These are phyloP conservation scores for Chalcis sispes DNA, from an alignment of 2,888 invertebrate genomes.

Conservation along the genomic window DNA sequence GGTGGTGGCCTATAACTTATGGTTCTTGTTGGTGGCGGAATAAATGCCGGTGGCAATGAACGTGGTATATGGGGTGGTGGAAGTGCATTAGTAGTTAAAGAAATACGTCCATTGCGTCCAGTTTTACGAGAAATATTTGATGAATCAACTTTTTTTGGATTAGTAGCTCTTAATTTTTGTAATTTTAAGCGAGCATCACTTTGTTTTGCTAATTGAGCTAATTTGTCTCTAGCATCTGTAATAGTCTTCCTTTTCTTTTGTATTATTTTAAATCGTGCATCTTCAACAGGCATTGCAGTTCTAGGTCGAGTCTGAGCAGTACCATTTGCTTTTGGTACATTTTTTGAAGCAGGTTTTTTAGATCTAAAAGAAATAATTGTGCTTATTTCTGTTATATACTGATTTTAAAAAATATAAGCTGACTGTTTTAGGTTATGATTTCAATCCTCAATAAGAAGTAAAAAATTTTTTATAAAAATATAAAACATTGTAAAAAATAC, in stretches of 20 bases:
- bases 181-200: constrained; percentile 86
- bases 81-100: constrained; percentile 73
- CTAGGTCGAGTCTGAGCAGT: constrained; percentile 15
- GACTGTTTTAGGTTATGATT: constrained; percentile 34
- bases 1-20: constrained; percentile 65
- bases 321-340: constrained; percentile 28
- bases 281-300: constrained; percentile 67
- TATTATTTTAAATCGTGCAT: constrained; percentile 88
- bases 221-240: constrained; percentile 87
- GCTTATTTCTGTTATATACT: too few relatives aligned
- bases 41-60: constrained; percentile 59
- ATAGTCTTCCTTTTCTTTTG: constrained; percentile 86
- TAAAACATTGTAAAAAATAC: too few relatives aligned
- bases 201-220: constrained; percentile 85
- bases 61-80: constrained; percentile 55
- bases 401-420: neutral
- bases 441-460: neutral
- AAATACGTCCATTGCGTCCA: constrained; percentile 78
- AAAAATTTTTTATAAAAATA: neutral
- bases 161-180: constrained; percentile 79
- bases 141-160: constrained; percentile 73
- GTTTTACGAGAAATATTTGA: constrained; percentile 77
- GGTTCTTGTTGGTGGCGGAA: constrained; percentile 62
- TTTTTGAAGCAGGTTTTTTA: constrained; percentile 34
- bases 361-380: constrained; percentile 23